These are phyloP conservation scores for Papilio glaucus DNA, from an alignment of 1,140 invertebrate species.

Conservation along the genomic window DNA sequence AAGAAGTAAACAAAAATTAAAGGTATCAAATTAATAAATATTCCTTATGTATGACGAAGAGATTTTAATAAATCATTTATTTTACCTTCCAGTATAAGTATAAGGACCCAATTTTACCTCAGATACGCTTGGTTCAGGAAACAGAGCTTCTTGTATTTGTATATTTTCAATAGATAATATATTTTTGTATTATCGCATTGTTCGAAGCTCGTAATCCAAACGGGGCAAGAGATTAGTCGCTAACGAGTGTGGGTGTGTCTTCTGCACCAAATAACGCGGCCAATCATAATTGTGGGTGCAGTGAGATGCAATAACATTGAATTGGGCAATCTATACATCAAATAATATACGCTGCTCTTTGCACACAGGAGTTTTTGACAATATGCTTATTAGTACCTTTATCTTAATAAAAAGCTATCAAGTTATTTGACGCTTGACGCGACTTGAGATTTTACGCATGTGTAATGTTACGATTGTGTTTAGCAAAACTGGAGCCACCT, in stretches of 20 bases:
- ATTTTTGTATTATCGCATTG: constrained; percentile 1
- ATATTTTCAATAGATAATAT: background rate
- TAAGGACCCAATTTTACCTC: too few relatives aligned
- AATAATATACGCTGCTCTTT: constrained; percentile 18
- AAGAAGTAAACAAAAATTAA: too few relatives aligned
- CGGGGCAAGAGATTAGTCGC: constrained; percentile 69
- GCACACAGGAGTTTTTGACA: background rate
- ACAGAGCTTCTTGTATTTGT: too few relatives aligned
- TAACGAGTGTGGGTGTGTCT: constrained; percentile 78
- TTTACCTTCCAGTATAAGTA: too few relatives aligned
- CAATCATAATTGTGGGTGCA: constrained; percentile 76
- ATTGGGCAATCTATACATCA: constrained; percentile 49
- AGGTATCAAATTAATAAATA: too few relatives aligned
- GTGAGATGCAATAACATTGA: constrained; percentile 63
- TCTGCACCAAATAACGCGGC: constrained; percentile 70
- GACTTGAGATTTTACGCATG: background rate
- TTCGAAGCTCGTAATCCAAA: constrained; percentile 48
- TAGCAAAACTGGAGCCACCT: background rate
- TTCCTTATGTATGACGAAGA: too few relatives aligned
- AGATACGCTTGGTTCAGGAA: too few relatives aligned
- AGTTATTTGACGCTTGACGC: too few relatives aligned
- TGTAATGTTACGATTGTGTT: background rate
- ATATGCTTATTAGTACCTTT: too few relatives aligned
- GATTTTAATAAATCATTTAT: too few relatives aligned
- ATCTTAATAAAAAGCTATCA: too few relatives aligned